Evolutionary conservation across 2,888 invertebrate genomes (phyloP).

Genomic region (Cremastinae sp.): DNA sequence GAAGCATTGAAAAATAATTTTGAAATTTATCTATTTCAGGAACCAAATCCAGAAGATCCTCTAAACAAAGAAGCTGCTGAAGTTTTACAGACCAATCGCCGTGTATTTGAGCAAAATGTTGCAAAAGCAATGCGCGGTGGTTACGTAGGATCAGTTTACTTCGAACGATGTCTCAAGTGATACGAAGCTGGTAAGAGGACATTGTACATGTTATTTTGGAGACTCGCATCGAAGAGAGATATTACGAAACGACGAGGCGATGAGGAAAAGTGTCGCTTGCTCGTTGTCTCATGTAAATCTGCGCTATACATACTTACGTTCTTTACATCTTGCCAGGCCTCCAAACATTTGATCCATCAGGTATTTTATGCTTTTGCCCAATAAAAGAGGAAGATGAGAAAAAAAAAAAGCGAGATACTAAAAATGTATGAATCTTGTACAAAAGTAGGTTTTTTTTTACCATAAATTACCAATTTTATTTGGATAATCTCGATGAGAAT

Average conservation of each 20-base stretch:
- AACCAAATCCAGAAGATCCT: constrained; percentile 99
- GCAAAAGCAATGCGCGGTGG: constrained; percentile 98
- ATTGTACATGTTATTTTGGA: constrained; percentile 68
- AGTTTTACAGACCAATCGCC: constrained; percentile 95
- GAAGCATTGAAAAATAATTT: background rate
- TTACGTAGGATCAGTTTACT: constrained; percentile 95
- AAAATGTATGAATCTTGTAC: constrained; percentile 27
- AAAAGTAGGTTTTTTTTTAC: constrained; percentile 33
- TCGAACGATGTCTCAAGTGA: constrained; percentile 98
- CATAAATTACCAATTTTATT: constrained; percentile 28
- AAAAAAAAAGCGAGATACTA: constrained; percentile 14
- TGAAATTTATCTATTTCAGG: constrained; percentile 84
- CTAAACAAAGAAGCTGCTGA: constrained; percentile 99
- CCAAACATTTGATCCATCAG: constrained; percentile 75
- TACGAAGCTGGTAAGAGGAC: constrained; percentile 77
- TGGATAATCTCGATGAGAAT: constrained; percentile 9
- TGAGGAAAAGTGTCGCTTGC: constrained; percentile 63
- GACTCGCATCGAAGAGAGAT: constrained; percentile 68
- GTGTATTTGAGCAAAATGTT: constrained; percentile 97
- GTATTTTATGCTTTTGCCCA: constrained; percentile 75
- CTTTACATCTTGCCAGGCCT: constrained; percentile 76
- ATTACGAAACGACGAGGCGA: constrained; percentile 66
- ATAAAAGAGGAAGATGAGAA: constrained; percentile 49
- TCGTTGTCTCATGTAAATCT: constrained; percentile 70
- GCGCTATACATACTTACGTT: constrained; percentile 76